phyloP scores from a whole-genome alignment of 2,113 vertebrate species.

The Odobenus rosmarus region DNA sequence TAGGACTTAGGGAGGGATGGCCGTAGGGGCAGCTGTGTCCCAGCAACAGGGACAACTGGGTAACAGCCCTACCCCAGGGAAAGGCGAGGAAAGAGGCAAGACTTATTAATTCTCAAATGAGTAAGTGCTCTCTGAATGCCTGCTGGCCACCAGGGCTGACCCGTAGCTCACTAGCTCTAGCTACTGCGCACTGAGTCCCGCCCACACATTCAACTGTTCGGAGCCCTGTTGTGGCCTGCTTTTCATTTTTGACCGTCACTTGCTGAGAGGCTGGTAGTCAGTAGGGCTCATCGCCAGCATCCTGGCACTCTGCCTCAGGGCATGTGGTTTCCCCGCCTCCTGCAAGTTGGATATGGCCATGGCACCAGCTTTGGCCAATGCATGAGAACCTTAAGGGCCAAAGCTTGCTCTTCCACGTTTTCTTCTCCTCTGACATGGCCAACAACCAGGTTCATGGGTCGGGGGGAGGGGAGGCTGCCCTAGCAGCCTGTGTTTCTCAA shows the following conservation, averaged over 20 bases:
- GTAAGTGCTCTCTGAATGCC: not conserved
- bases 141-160: fast-evolving
- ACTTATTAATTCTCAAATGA: not conserved
- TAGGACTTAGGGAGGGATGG: not conserved
- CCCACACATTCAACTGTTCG: no score
- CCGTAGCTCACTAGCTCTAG: fast-evolving
- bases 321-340: fast-evolving
- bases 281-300: not conserved
- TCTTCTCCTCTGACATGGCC: not conserved
- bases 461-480: not conserved
- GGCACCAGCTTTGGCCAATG: not conserved
- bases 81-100: not conserved
- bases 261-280: not conserved
- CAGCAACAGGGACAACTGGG: not conserved
- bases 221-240: not conserved
- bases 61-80: not conserved
- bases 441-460: not conserved
- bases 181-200: fast-evolving
- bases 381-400: not conserved
- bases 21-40: not conserved
- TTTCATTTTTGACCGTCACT: not conserved
- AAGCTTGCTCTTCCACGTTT: not conserved
- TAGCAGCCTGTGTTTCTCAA: not conserved
- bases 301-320: no score
- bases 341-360: not conserved